phyloP scores from a whole-genome alignment of 2,888 invertebrate genomes.

The Dendrolimus houi region DNA sequence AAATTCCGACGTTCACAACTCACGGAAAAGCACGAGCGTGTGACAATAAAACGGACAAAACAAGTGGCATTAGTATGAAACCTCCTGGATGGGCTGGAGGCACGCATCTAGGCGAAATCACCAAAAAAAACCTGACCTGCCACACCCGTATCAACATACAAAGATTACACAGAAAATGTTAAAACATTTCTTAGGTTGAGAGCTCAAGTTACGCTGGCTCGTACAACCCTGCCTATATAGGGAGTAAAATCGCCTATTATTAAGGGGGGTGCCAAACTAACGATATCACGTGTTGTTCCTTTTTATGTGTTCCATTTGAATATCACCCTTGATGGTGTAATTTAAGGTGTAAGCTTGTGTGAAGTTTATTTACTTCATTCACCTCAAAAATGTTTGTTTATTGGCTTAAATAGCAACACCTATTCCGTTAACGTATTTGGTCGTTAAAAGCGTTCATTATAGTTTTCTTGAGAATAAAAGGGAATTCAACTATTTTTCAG shows the following conservation, averaged over 20 bases:
- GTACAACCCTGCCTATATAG: constrained; percentile 19
- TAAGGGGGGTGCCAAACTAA: constrained; percentile 70
- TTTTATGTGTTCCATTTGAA: constrained; percentile 66
- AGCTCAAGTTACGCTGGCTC: constrained; percentile 36
- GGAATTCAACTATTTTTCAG: too few species aligned
- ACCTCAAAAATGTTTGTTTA: background rate
- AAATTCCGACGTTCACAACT: constrained; percentile 54
- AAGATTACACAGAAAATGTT: background rate
- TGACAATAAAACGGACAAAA: constrained; percentile 68
- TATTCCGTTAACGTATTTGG: too few species aligned
- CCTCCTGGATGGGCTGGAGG: constrained; percentile 50
- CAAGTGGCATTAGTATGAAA: constrained; percentile 65
- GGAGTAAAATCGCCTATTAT: constrained; percentile 68
- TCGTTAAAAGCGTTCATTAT: too few species aligned
- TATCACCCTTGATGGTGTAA: constrained; percentile 54
- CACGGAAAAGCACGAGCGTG: constrained; percentile 54
- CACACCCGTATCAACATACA: constrained; percentile 10
- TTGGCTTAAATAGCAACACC: too few species aligned
- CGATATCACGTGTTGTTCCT: constrained; percentile 63
- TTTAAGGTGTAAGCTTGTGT: constrained; percentile 41
- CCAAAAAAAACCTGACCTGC: constrained; percentile 29
- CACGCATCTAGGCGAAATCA: constrained; percentile 49
- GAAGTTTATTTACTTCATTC: constrained; percentile 29
- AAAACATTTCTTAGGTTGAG: constrained; percentile 13
- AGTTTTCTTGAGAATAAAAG: too few species aligned